A percentile compares a stretch with the other conserved stretches of the same genome.
phyloP scores from a whole-genome alignment of 2,113 vertebrate species.

The Kryptolebias marmoratus region DNA sequence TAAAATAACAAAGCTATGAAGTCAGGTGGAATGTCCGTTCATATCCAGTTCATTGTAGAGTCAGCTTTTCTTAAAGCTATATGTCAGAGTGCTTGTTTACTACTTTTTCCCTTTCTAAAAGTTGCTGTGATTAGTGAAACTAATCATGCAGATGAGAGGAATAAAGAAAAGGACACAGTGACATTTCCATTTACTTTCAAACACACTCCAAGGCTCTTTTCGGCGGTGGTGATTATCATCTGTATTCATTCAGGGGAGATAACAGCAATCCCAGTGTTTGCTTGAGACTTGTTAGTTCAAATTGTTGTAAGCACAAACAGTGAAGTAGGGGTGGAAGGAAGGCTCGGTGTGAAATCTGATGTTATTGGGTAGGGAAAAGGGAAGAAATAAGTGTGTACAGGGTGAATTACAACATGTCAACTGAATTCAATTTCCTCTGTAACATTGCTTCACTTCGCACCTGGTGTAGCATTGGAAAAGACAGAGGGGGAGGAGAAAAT shows the following conservation, averaged over 20 bases:
- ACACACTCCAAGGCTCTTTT: neutral
- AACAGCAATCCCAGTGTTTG: neutral
- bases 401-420: slow-evolving; percentile 9
- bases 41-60: neutral
- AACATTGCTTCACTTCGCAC: slow-evolving; percentile 36
- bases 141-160: neutral
- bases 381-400: neutral
- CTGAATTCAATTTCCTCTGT: slow-evolving; percentile 41
- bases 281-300: neutral
- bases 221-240: neutral
- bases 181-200: neutral
- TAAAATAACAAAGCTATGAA: neutral
- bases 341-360: neutral
- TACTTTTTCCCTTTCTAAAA: neutral
- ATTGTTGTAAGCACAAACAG: neutral
- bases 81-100: neutral
- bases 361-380: neutral
- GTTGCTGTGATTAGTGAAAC: neutral
- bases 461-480: slow-evolving; percentile 23
- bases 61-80: neutral
- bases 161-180: neutral
- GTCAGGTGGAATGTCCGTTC: neutral
- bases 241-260: neutral
- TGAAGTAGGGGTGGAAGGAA: neutral
- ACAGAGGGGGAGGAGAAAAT: slow-evolving; percentile 30